Evolutionary conservation across 92 coral and sea anemone genomes (phyloP).

Genomic region (Metridium senile): DNA sequence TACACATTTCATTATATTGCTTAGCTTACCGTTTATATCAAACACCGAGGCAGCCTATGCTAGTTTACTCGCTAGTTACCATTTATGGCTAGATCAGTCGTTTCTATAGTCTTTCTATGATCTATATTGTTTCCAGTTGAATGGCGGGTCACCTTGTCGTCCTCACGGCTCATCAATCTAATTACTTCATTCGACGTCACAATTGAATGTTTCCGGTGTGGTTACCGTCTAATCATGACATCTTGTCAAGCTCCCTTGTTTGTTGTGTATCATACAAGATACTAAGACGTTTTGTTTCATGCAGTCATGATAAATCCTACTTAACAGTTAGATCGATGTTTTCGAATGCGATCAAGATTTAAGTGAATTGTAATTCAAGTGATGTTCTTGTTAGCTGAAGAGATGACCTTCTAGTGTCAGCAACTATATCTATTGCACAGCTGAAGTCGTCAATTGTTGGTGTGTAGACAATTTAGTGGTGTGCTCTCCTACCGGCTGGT

Average conservation of each 20-base stretch:
- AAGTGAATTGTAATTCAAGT: constrained; percentile 13
- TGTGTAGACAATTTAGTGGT: constrained; percentile 58
- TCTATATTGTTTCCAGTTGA: no score
- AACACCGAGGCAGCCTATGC: no score
- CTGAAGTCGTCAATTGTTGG: constrained; percentile 13
- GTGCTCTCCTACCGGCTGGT: constrained; percentile 87
- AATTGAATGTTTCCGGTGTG: constrained; percentile 23
- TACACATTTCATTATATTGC: no score
- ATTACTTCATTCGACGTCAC: background rate
- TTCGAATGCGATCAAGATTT: constrained; percentile 17
- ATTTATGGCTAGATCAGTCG: no score
- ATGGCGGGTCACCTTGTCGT: background rate
- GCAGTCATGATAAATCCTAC: constrained; percentile 26
- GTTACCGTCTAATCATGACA: constrained; percentile 2
- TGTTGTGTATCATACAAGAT: constrained; percentile 38
- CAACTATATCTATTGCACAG: background rate
- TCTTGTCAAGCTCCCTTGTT: background rate
- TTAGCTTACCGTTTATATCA: no score
- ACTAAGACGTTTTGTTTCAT: constrained; percentile 67
- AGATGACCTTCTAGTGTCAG: background rate
- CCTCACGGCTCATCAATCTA: background rate
- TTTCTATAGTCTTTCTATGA: no score
- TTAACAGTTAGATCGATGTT: constrained; percentile 5
- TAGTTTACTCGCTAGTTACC: no score
- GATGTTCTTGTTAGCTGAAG: constrained; percentile 4